Percentiles rank a stretch among this genome's conserved stretches.
Conservation (phyloP, 1,140 invertebrate genomes). For the Listronotus bonariensis region DNA sequence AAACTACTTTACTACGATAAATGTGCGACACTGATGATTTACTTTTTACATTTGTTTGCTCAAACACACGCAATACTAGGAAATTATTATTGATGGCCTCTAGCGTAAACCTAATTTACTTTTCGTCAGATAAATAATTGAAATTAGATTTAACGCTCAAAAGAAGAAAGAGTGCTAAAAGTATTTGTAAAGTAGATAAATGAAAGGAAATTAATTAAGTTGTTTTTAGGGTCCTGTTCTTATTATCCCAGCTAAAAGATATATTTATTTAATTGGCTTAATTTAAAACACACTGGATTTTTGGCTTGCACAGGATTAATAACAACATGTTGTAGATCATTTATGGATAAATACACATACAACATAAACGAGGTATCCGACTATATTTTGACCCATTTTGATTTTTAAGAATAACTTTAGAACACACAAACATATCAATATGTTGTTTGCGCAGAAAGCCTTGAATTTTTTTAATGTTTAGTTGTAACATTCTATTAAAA, state of each 20-base stretch:
- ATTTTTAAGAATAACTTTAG: too few relatives aligned
- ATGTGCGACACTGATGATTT: not conserved
- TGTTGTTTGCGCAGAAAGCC: too few relatives aligned
- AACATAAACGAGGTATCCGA: too few relatives aligned
- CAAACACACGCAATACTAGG: not conserved
- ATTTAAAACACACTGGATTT: too few relatives aligned
- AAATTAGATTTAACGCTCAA: constrained; percentile 13
- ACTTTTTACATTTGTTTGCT: constrained; percentile 1
- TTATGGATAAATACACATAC: too few relatives aligned
- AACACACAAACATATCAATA: too few relatives aligned
- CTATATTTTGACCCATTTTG: too few relatives aligned
- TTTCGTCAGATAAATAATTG: constrained; percentile 17
- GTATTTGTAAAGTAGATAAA: constrained; percentile 13
- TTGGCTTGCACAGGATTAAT: too few relatives aligned
- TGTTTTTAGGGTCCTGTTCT: not conserved
- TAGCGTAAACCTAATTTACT: constrained; percentile 14
- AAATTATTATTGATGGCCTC: constrained; percentile 11
- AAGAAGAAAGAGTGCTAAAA: constrained; percentile 3
- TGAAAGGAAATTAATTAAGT: constrained; percentile 20
- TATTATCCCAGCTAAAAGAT: not conserved
- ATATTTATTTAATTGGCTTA: constrained; percentile 7
- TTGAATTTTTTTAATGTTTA: too few relatives aligned
- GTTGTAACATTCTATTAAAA: too few relatives aligned
- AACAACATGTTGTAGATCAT: too few relatives aligned
- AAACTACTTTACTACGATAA: too few relatives aligned